Conservation (phyloP, 2,797 vertebrate species). For the Typhlichthys eigenmanni region DNA sequence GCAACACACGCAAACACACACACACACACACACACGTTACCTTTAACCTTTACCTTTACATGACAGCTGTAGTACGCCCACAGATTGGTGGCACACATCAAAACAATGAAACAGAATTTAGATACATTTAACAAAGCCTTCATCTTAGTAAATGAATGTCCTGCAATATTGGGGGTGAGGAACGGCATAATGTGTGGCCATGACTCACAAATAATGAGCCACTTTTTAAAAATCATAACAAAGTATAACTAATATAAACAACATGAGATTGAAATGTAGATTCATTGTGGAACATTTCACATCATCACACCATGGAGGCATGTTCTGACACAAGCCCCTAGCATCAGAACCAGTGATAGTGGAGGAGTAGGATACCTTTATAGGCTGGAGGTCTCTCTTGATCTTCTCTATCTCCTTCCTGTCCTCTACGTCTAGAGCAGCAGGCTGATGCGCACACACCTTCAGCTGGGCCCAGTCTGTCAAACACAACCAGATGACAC, state of each 20-base stretch:
- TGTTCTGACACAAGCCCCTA: not conserved
- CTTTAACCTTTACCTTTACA: conserved; percentile 58
- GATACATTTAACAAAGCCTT: not conserved
- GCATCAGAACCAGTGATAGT: not conserved
- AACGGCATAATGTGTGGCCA: not conserved
- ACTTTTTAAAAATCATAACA: too few relatives aligned
- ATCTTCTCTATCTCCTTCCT: conserved; percentile 82
- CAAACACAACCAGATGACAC: not conserved
- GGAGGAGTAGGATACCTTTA: conserved; percentile 40
- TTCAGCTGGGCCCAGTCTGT: conserved; percentile 84
- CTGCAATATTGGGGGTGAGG: not conserved
- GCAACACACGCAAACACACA: conserved; percentile 33
- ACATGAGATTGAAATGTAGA: too few relatives aligned
- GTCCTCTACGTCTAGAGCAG: conserved; percentile 77
- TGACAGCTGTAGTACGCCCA: conserved; percentile 45
- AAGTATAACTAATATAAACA: too few relatives aligned
- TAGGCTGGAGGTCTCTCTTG: conserved; percentile 78
- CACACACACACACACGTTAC: too few relatives aligned
- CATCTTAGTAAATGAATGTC: not conserved
- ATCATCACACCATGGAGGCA: too few relatives aligned
- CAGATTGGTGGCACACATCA: conserved; percentile 34
- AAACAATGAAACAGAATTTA: conserved; percentile 26
- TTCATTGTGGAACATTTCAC: too few relatives aligned
- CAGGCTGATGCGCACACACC: conserved; percentile 66
- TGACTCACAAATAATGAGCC: too few relatives aligned